Percentiles rank a stretch among this genome's conserved stretches.
Conservation (phyloP, 2,888 invertebrate genomes). For the Mechanitis messenoides region DNA sequence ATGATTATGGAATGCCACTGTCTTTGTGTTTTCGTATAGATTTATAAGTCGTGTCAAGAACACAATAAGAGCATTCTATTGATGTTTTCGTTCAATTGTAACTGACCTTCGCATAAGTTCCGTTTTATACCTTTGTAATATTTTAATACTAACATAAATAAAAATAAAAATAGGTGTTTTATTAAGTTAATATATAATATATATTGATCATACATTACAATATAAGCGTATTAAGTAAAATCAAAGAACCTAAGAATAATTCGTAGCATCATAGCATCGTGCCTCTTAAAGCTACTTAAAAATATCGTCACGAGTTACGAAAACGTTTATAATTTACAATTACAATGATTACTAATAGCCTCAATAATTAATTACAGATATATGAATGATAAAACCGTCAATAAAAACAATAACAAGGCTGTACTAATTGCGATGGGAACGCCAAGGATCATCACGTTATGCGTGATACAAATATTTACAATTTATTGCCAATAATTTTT, state of each 20-base stretch:
- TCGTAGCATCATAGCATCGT: no score
- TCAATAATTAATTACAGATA: not conserved
- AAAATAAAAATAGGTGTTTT: no score
- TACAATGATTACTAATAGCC: not conserved
- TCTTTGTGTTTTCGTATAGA: no score
- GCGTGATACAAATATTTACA: constrained; percentile 50
- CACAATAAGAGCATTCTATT: constrained; percentile 36
- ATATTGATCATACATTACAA: no score
- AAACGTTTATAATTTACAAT: no score
- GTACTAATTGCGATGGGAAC: constrained; percentile 38
- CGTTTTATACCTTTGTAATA: constrained; percentile 31
- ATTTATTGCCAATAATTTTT: constrained; percentile 30
- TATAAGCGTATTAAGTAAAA: no score
- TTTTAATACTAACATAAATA: no score
- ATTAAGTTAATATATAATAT: no score
- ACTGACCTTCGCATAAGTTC: constrained; percentile 46
- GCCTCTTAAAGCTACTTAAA: no score
- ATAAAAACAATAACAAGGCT: constrained; percentile 50
- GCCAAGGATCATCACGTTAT: constrained; percentile 49
- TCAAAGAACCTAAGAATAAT: no score
- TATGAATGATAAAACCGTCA: constrained; percentile 6
- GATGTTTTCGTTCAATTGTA: constrained; percentile 43
- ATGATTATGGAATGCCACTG: no score
- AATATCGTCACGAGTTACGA: no score
- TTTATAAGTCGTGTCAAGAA: not conserved